Conservation (phyloP, 2,113 vertebrate genomes). For the Reinhardtius hippoglossoides region DNA sequence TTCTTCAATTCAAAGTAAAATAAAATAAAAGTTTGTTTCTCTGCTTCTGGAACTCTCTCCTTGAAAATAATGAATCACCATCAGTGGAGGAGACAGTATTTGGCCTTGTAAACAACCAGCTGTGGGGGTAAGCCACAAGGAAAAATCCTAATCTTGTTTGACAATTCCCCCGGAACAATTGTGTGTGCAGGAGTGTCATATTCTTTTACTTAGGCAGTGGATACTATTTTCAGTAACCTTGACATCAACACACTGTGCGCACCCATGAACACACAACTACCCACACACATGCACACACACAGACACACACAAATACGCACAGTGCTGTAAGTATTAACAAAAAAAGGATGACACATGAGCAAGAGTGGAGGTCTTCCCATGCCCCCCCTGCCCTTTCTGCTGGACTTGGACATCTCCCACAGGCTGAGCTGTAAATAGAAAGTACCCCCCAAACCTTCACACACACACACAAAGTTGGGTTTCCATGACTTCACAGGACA, state of each 20-base stretch:
- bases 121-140: constrained; percentile 40
- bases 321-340: constrained; percentile 53
- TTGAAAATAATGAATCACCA: constrained; percentile 36
- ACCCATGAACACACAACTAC: constrained; percentile 16
- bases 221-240: constrained; percentile 52
- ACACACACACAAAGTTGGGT: constrained; percentile 5
- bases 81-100: constrained; percentile 33
- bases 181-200: constrained; percentile 40
- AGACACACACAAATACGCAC: constrained; percentile 39
- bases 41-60: constrained; percentile 10
- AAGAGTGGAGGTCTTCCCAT: constrained; percentile 85
- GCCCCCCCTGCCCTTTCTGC: constrained; percentile 86
- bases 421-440: constrained; percentile 84
- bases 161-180: constrained; percentile 40
- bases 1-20: constrained; percentile 29
- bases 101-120: constrained; percentile 44
- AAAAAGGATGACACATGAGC: constrained; percentile 68
- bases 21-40: constrained; percentile 26
- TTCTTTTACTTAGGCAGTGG: constrained; percentile 41
- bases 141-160: constrained; percentile 46
- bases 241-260: constrained; percentile 28
- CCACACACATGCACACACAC: constrained; percentile 21
- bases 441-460: constrained; percentile 38
- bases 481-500: background rate
- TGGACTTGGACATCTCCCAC: constrained; percentile 86